Percentiles rank a stretch among this genome's conserved stretches.
Evolutionary conservation across 2,113 vertebrate genomes (phyloP).

Genomic region (Leucopsar rothschildi): DNA sequence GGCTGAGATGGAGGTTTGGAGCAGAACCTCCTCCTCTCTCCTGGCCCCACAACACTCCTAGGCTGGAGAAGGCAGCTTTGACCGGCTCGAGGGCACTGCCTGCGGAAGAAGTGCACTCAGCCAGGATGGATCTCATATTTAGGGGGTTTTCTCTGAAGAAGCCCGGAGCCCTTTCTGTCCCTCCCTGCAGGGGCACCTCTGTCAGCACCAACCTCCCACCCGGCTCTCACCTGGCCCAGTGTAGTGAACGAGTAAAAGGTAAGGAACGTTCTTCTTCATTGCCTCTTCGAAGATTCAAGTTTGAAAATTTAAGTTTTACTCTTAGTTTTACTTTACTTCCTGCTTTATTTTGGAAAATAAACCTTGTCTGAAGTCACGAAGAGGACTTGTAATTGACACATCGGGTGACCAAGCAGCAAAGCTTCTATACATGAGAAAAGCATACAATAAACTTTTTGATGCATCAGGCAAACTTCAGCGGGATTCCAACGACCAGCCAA

Average conservation of each 20-base stretch:
- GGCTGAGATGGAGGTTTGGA: neutral
- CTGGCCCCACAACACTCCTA: neutral
- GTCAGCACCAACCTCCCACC: neutral
- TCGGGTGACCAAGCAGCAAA: neutral
- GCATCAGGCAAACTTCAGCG: neutral
- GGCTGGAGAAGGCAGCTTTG: neutral
- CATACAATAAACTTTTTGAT: neutral
- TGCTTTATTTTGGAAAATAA: neutral
- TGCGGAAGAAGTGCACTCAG: no score
- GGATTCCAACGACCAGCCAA: neutral
- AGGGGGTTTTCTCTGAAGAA: neutral
- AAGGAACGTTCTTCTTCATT: no score
- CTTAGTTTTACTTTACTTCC: neutral
- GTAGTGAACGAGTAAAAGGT: neutral
- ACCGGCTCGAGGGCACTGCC: neutral
- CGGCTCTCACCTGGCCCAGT: neutral
- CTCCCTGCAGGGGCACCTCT: neutral
- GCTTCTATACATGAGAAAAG: neutral
- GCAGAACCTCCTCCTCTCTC: neutral
- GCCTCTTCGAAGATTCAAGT: neutral
- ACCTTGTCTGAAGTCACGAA: neutral
- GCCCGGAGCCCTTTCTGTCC: neutral
- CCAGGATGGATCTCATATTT: fast-evolving
- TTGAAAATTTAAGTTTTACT: neutral
- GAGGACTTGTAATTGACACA: no score